Evolutionary conservation across 2,888 invertebrate genomes (phyloP).

Genomic region (Eristalinus sepulchralis): DNA sequence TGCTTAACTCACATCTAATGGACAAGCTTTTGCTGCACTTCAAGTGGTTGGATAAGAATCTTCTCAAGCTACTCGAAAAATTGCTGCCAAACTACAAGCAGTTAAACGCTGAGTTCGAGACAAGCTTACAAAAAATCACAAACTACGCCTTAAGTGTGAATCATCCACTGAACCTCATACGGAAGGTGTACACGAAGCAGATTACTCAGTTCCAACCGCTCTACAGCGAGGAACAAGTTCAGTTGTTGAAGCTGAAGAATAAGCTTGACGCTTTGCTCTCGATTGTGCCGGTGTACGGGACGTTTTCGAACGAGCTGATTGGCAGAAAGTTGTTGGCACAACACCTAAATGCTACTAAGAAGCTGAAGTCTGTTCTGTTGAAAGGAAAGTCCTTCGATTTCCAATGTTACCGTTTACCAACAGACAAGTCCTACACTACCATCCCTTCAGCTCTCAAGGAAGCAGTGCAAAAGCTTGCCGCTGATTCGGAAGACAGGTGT

Average conservation of each 20-base stretch:
- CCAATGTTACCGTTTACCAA: constrained; percentile 47
- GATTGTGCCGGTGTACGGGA: constrained; percentile 77
- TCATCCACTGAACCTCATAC: constrained; percentile 75
- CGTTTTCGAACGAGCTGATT: constrained; percentile 73
- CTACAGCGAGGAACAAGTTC: constrained; percentile 75
- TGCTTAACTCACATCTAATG: constrained; percentile 82
- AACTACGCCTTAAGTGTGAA: constrained; percentile 74
- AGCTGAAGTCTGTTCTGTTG: constrained; percentile 29
- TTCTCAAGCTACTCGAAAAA: constrained; percentile 78
- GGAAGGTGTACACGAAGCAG: constrained; percentile 77
- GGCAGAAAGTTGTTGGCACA: constrained; percentile 74
- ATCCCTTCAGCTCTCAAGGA: constrained; percentile 17
- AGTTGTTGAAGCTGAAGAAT: constrained; percentile 70
- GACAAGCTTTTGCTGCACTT: constrained; percentile 86
- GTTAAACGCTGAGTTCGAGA: constrained; percentile 68
- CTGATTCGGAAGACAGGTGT: constrained; percentile 8
- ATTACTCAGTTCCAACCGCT: constrained; percentile 77
- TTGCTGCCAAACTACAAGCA: constrained; percentile 66
- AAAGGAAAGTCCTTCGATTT: constrained; percentile 33
- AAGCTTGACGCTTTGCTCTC: constrained; percentile 74
- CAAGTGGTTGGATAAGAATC: constrained; percentile 88
- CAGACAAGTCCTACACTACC: neutral
- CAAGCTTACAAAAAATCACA: constrained; percentile 72
- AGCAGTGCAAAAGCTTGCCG: constrained; percentile 13
- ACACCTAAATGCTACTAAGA: constrained; percentile 74